Evolutionary conservation across 2,113 vertebrate genomes (phyloP).

Genomic region (Osmerus mordax): DNA sequence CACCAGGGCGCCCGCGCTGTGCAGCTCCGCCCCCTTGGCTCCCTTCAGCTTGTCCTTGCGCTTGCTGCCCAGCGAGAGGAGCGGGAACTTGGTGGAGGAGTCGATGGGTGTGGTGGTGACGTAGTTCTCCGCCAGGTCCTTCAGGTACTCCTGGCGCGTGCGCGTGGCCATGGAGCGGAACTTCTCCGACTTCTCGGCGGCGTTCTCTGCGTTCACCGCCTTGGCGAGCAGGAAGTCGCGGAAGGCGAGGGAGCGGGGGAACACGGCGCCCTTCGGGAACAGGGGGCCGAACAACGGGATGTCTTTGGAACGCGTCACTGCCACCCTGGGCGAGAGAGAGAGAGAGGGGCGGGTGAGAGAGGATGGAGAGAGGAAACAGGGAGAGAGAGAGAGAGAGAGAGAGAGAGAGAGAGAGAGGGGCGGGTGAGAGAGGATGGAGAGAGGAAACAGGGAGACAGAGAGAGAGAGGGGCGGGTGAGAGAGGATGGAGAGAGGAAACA

Average conservation of each 20-base stretch:
- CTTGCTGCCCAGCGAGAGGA: slow-evolving; percentile 80
- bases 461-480: not conserved
- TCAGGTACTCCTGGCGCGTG: slow-evolving; percentile 87
- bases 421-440: not conserved
- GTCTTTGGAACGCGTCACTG: slow-evolving; percentile 88
- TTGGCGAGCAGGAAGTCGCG: slow-evolving; percentile 88
- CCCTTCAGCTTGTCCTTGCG: slow-evolving; percentile 80
- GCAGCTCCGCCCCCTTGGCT: slow-evolving; percentile 77
- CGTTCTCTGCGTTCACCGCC: slow-evolving; percentile 87
- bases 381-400: slow-evolving; percentile 7
- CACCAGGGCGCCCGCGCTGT: slow-evolving; percentile 82
- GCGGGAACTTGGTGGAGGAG: slow-evolving; percentile 83
- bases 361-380: not conserved
- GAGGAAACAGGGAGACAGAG: not conserved
- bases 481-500: not conserved
- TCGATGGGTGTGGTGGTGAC: slow-evolving; percentile 87
- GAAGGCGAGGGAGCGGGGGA: slow-evolving; percentile 75
- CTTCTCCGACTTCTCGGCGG: slow-evolving; percentile 83
- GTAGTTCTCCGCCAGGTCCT: slow-evolving; percentile 85
- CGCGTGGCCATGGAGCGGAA: slow-evolving; percentile 91
- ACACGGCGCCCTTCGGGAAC: slow-evolving; percentile 79
- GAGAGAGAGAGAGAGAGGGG: slow-evolving; percentile 2
- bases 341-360: not conserved
- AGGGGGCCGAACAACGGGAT: slow-evolving; percentile 85
- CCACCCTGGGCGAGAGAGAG: slow-evolving; percentile 71